Base-by-base conservation (phyloP, 2,888 invertebrate genomes). In the Limnephilus lunatus region DNA sequence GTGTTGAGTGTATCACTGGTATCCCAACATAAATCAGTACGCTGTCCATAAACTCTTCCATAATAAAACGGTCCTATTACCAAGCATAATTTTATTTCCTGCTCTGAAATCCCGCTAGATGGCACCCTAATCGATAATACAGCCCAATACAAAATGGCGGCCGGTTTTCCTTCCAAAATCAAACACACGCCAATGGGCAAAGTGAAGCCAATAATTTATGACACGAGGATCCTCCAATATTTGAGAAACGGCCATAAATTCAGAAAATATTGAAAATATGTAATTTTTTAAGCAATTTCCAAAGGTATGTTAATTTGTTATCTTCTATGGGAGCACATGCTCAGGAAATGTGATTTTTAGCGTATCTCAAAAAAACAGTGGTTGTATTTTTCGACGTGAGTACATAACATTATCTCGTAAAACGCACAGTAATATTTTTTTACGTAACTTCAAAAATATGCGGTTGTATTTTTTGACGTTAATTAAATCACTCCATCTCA, bases 81-180 rank as follows among this genome's bases (percentile, higher is more conserved):
- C 39, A 86, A 30, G 86, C 86, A 30, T 86, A 32, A 86, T 86
- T 86, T 86, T 44, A 86, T n/a, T 86, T 48, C 44, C n/a, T 35
- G n/a, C 68, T 39, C 39, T 14, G 30, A 30, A 86, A n/a, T 44
- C 48, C 44, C 86, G 86, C n/a, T 86, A 86, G 86, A 86, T 86
- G 48, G 48, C 86, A 48, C 48, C 30, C 44, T 44, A 44, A 86
- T 86, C 86, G 86, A 86, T 86, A 44, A 68, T 68, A 44, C 44
- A 68, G 68, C 48, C 86, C 19, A 86, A 86, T 30, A 25, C 86
- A 48, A 86, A 86, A 86, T 86, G 86, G 86, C 48, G 86, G 30
- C n/a, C 0, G 11, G 14, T n/a, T 86, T 86, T 44, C 48, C 44
- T 30, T 44, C 86, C n/a, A 86, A 86, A 86, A 86, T 86, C 44